A percentile compares a stretch with the other conserved stretches of the same genome.
Conservation (phyloP, 2,797 vertebrate species). For the Helicolenus hilgendorfi region DNA sequence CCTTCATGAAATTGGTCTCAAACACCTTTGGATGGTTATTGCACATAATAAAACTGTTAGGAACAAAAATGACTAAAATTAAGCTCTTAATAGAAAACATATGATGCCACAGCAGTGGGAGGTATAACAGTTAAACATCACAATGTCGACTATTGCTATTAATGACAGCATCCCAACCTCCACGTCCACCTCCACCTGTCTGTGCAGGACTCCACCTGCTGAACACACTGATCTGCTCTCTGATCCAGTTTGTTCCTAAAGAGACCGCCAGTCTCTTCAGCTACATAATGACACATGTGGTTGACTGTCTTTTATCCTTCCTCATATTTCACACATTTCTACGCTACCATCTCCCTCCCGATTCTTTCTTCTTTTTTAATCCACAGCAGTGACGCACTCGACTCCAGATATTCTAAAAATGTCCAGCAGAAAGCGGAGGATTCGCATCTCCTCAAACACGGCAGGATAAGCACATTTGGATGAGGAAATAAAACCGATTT, state of each 20-base stretch:
- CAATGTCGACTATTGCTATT: slow-evolving; percentile 81
- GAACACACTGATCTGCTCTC: slow-evolving; percentile 27
- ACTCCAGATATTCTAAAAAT: slow-evolving; percentile 42
- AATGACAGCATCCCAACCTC: slow-evolving; percentile 56
- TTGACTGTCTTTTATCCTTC: slow-evolving; percentile 18
- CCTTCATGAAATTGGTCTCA: slow-evolving; percentile 24
- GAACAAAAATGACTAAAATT: slow-evolving; percentile 34
- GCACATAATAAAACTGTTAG: slow-evolving; percentile 63
- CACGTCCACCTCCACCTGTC: not conserved
- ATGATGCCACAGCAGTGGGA: slow-evolving; percentile 54
- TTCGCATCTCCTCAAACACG: slow-evolving; percentile 42
- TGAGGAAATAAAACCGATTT: slow-evolving; percentile 60
- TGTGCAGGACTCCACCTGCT: slow-evolving; percentile 1
- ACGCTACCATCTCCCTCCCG: not conserved
- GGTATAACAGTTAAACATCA: slow-evolving; percentile 62
- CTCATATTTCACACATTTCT: slow-evolving; percentile 12
- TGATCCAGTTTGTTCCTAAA: slow-evolving; percentile 32
- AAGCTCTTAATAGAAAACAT: slow-evolving; percentile 42
- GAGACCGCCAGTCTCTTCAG: slow-evolving; percentile 25
- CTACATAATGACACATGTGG: slow-evolving; percentile 58
- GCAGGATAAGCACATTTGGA: slow-evolving; percentile 37
- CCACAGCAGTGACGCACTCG: not conserved
- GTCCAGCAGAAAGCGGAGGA: slow-evolving; percentile 27
- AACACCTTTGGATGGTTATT: slow-evolving; percentile 74
- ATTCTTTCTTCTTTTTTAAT: slow-evolving; percentile 5